A percentile compares a stretch with the other conserved stretches of the same genome.
phyloP scores from a whole-genome alignment of 2,888 invertebrate genomes.

The Nezara viridula region DNA sequence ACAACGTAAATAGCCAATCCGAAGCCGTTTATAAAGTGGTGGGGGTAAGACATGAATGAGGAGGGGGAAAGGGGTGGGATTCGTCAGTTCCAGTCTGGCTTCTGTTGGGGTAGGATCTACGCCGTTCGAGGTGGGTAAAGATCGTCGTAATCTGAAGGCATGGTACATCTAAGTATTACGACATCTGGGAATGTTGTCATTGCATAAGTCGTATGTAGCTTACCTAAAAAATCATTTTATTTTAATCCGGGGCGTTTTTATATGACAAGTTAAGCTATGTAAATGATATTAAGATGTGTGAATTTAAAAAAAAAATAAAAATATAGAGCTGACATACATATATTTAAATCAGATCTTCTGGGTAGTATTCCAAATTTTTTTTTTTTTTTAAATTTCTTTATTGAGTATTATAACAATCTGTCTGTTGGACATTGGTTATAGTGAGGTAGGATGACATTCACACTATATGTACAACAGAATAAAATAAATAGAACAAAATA shows the following conservation, averaged over 20 bases:
- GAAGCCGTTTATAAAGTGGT: background rate
- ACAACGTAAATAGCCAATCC: background rate
- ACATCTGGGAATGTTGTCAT: background rate
- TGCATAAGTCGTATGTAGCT: background rate
- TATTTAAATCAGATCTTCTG: too few species aligned
- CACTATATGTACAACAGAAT: too few species aligned
- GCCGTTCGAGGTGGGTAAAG: background rate
- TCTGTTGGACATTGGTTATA: too few species aligned
- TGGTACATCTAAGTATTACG: background rate
- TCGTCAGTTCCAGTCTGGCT: background rate
- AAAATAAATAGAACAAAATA: too few species aligned
- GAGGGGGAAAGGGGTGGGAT: background rate
- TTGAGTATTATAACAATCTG: too few species aligned
- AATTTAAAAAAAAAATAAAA: too few species aligned
- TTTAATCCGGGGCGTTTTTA: background rate
- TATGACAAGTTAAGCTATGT: too few species aligned
- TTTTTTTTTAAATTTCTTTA: too few species aligned
- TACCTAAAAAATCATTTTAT: background rate
- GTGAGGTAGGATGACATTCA: too few species aligned
- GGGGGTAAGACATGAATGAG: slow-evolving; percentile 15
- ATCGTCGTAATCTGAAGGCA: background rate
- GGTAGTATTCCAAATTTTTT: too few species aligned
- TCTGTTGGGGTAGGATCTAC: background rate
- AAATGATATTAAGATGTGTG: too few species aligned
- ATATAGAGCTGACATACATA: too few species aligned